phyloP scores from a whole-genome alignment of 2,797 vertebrate genomes.

The Prunella strophiata region DNA sequence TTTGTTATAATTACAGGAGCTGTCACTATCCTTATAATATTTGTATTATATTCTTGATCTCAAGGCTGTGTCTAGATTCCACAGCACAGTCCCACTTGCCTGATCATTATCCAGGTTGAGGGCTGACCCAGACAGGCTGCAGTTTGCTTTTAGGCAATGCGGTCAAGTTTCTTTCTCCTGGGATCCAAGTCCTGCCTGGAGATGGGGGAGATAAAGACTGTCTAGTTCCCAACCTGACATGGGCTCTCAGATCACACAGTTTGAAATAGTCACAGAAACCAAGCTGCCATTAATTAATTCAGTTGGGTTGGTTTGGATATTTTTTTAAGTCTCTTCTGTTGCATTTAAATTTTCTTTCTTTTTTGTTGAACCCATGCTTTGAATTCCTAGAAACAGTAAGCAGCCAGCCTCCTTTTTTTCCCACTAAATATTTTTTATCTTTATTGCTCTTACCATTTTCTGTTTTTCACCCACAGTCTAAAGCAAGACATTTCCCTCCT shows the following conservation, averaged over 20 bases:
- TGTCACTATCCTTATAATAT: constrained; percentile 31
- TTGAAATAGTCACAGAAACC: background rate
- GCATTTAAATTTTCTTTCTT: background rate
- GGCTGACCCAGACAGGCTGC: constrained; percentile 14
- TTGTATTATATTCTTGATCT: constrained; percentile 26
- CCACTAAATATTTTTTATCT: background rate
- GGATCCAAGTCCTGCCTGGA: background rate
- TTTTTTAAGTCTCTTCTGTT: background rate
- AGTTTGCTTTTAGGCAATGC: background rate
- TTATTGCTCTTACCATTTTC: background rate
- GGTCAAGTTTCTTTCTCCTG: background rate
- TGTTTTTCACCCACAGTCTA: background rate
- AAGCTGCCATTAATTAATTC: background rate
- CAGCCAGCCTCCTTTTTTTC: background rate
- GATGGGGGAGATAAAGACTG: background rate
- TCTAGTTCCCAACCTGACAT: background rate
- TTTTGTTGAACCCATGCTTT: background rate
- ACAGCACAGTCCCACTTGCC: background rate
- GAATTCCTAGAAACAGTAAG: background rate
- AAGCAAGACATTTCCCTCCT: background rate
- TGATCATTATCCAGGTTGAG: constrained; percentile 50
- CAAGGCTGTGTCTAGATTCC: constrained; percentile 22
- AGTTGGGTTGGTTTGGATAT: background rate
- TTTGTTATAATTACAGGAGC: constrained; percentile 29
- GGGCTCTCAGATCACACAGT: background rate